Conservation (phyloP, 2,797 vertebrate genomes). For the Enteromius treurensis region DNA sequence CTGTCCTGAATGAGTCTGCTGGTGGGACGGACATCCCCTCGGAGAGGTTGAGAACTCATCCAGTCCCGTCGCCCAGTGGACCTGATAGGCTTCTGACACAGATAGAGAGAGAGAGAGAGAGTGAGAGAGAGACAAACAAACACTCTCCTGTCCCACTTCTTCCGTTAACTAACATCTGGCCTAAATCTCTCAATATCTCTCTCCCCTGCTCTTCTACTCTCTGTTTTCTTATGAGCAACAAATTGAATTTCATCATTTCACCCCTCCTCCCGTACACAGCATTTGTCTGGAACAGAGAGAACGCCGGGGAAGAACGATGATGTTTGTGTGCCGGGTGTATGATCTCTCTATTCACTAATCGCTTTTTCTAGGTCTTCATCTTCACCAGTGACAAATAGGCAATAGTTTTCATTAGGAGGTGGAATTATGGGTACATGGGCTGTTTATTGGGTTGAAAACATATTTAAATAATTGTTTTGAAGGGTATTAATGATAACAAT, state of each 20-base stretch:
- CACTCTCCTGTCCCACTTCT: conserved; percentile 36
- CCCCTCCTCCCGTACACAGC: neutral
- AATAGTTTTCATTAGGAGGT: neutral
- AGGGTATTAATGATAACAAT: neutral
- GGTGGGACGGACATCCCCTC: neutral
- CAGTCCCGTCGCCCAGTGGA: neutral
- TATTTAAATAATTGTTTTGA: conserved; percentile 11
- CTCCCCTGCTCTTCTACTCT: neutral
- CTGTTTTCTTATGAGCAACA: conserved; percentile 31
- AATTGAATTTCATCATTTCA: conserved; percentile 28
- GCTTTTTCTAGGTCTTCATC: conserved; percentile 40
- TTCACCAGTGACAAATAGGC: conserved; percentile 21
- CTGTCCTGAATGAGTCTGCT: neutral
- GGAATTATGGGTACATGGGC: neutral
- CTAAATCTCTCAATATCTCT: conserved; percentile 25
- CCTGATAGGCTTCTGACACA: conserved; percentile 26
- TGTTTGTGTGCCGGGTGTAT: conserved; percentile 11
- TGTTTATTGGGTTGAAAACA: neutral
- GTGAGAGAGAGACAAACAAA: neutral
- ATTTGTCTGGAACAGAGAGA: conserved; percentile 42
- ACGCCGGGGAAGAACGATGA: conserved; percentile 1
- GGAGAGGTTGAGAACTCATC: neutral
- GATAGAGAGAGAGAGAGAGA: neutral
- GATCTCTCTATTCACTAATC: conserved; percentile 24
- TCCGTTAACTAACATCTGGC: conserved; percentile 36